A percentile compares a stretch with the other conserved stretches of the same genome.
phyloP scores from a whole-genome alignment of 2,797 vertebrate species.

The Neomorphus geoffroyi region DNA sequence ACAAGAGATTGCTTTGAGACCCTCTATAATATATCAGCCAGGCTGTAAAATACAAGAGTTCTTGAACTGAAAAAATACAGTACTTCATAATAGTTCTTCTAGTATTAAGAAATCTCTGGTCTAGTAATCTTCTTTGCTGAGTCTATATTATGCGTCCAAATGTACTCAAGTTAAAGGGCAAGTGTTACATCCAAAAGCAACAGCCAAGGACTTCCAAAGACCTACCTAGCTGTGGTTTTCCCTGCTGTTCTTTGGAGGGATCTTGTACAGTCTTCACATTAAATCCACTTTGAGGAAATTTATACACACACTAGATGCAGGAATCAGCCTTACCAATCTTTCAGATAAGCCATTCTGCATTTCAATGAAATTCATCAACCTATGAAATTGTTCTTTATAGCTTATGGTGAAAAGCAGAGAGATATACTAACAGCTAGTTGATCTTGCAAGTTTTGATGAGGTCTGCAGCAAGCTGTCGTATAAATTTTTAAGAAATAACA shows the following conservation, averaged over 20 bases:
- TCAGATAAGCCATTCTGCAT: neutral
- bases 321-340: neutral
- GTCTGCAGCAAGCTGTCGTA: neutral
- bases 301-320: neutral
- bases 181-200: neutral
- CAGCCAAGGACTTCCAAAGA: neutral
- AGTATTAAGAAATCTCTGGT: neutral
- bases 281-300: neutral
- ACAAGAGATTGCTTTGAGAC: neutral
- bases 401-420: neutral
- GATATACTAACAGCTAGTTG: neutral
- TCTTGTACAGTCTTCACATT: neutral
- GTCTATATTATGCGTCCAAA: neutral
- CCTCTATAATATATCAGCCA: neutral
- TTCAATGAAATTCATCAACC: neutral
- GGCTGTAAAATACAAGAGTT: neutral
- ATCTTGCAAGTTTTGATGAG: neutral
- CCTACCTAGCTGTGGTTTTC: neutral
- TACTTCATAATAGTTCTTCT: neutral
- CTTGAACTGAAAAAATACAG: neutral
- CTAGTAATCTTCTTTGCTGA: neutral
- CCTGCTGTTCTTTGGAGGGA: neutral
- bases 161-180: neutral
- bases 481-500: neutral
- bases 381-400: neutral